A percentile compares a stretch with the other conserved stretches of the same genome.
Evolutionary conservation across 2,113 vertebrate genomes (phyloP).

Genomic region (Catharus fuscescens): DNA sequence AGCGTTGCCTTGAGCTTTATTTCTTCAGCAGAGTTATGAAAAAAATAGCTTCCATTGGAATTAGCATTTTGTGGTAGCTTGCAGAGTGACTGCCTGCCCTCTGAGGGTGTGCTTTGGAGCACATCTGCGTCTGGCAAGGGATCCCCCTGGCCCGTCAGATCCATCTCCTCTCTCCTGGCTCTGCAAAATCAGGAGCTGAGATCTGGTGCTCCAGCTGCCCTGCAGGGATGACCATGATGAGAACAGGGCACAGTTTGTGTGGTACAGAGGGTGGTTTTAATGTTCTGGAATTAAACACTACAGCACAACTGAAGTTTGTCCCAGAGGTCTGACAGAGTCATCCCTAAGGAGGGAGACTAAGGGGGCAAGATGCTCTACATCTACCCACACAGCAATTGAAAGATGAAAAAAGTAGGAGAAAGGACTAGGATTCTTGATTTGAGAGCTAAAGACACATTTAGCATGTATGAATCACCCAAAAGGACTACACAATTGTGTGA

Average conservation of each 20-base stretch:
- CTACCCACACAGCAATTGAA: background rate
- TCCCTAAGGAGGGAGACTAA: background rate
- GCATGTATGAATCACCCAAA: background rate
- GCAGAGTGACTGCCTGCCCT: background rate
- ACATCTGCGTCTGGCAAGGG: background rate
- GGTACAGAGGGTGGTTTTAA: background rate
- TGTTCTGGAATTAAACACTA: background rate
- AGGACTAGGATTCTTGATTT: background rate
- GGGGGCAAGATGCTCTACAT: background rate
- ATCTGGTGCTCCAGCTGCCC: background rate
- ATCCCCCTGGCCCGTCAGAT: background rate
- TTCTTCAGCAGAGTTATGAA: background rate
- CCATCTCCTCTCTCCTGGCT: accelerated
- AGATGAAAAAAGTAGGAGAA: background rate
- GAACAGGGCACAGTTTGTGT: background rate
- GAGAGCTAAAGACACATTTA: background rate
- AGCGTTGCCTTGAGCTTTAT: constrained; percentile 24
- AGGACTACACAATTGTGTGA: background rate
- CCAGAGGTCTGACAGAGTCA: background rate
- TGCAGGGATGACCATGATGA: background rate
- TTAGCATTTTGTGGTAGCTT: background rate
- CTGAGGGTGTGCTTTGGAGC: background rate
- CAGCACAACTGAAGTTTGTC: background rate
- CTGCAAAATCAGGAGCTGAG: background rate
- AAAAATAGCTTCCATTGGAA: constrained; percentile 1